Base-by-base conservation (phyloP, 2,113 vertebrate species). In the Cariama cristata region DNA sequence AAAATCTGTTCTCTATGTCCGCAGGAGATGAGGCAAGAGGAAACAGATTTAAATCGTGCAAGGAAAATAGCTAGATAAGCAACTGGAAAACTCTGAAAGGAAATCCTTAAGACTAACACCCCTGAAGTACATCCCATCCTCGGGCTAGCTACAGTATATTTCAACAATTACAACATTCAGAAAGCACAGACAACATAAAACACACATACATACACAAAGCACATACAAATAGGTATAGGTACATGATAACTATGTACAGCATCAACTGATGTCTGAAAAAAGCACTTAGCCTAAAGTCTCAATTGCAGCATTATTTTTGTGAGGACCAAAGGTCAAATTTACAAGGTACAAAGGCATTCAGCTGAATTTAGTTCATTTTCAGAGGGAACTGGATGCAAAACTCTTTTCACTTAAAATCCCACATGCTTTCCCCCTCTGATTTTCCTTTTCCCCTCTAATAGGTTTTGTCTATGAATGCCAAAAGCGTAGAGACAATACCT, bases 401-500 rank as follows among this genome's bases (percentile, higher is more conserved):
- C 8, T 19, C 21, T 84, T 94, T 73, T 26, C 49, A 38, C 14
- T 76, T 91, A 63, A 94, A 86, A 88, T 66, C 45, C 76, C 62
- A 55, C 4, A 63, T 49, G 42, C 12, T 50, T 80, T 69, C 33
- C 17, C 40, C 20, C 14, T 74, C 63, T 72, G 17, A 82, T 67
- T 93, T 58, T 82, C 23, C 16, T 88, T 63, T 86, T 42, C 15
- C 6, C 9, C 32, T 89, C 60, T 72, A 56, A 38, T 8, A 71
- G 8, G 2, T 35, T 96, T 90, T 83, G 9, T 33, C 73, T 72
- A 15, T 26, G 14, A 89, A 81, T 45, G 12, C 10, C 58, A 32
- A 45, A 26, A 74, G 6, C 50, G 15, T 21, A 44, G 35, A 88
- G 33, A 42, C 10, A 80, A 18, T 28, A 62, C 60, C 64, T 91